Conservation (phyloP, 2,888 invertebrate genomes). For the Tolmerus cingulatus region DNA sequence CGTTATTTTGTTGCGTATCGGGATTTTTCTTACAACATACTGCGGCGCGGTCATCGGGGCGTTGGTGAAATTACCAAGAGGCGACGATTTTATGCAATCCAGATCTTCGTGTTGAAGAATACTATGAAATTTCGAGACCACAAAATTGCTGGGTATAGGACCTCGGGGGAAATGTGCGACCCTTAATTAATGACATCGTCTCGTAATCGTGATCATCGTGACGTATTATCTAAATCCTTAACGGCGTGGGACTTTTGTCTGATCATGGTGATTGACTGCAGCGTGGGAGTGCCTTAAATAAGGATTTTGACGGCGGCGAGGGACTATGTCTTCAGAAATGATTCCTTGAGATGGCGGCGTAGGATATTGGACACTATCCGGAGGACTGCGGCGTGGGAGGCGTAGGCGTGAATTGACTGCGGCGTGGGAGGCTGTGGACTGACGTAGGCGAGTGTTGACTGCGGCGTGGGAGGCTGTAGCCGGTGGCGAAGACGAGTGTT, state of each 20-base stretch:
- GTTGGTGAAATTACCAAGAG: background rate
- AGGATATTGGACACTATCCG: background rate
- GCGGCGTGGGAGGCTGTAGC: background rate
- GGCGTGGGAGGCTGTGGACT: background rate
- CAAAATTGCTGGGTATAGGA: background rate
- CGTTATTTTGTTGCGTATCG: background rate
- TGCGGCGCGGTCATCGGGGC: background rate
- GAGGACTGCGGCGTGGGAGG: background rate
- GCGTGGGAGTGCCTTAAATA: background rate
- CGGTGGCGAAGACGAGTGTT: background rate
- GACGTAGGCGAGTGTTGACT: background rate
- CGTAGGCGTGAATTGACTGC: background rate
- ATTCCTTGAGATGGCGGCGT: too few species aligned
- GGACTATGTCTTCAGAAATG: too few species aligned
- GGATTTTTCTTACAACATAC: background rate
- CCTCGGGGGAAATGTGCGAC: background rate
- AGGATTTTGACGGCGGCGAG: constrained; percentile 7
- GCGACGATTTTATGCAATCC: background rate
- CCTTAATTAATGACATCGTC: background rate
- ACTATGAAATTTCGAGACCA: background rate
- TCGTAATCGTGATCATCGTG: background rate
- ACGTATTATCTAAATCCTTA: background rate
- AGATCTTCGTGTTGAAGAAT: background rate
- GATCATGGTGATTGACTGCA: too few species aligned
- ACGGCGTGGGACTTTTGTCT: background rate